These are phyloP conservation scores for Drosophila paramelanica DNA, from an alignment of 2,888 invertebrate species.

Conservation along the genomic window DNA sequence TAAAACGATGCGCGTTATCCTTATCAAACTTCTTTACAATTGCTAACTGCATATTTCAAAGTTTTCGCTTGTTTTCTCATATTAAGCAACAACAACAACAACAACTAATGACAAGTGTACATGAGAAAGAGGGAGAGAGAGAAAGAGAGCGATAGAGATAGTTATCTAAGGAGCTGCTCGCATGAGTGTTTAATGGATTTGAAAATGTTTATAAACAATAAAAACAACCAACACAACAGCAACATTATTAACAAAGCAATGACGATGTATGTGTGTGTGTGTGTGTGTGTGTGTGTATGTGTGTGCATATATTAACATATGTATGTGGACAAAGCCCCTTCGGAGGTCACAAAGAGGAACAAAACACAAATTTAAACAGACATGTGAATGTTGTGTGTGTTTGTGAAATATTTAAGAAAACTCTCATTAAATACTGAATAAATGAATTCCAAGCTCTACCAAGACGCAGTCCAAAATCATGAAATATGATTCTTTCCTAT, in stretches of 20 bases:
- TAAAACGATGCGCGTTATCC: slow-evolving; percentile 6
- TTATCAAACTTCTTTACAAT: background rate
- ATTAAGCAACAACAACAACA: slow-evolving; percentile 27
- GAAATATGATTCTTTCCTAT: no score
- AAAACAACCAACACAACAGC: slow-evolving; percentile 22
- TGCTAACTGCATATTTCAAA: background rate
- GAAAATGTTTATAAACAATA: slow-evolving; percentile 6
- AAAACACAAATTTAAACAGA: background rate
- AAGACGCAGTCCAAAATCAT: no score
- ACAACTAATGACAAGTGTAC: slow-evolving; percentile 15
- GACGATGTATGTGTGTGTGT: slow-evolving; percentile 13
- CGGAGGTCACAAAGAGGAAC: background rate
- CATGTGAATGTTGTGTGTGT: background rate
- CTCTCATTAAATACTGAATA: no score
- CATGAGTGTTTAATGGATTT: slow-evolving; percentile 9
- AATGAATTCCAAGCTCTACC: background rate
- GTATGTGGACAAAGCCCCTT: background rate
- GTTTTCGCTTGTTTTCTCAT: background rate
- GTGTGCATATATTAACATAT: background rate
- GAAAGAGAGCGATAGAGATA: background rate
- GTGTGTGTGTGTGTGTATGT: slow-evolving; percentile 1
- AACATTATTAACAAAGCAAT: slow-evolving; percentile 12
- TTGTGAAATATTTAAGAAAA: background rate
- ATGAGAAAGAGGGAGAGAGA: slow-evolving; percentile 19
- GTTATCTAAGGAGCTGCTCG: slow-evolving; percentile 5